Percentiles rank a stretch among this genome's conserved stretches.
Conservation (phyloP, 2,888 invertebrate genomes). For the Chouioia cunea region DNA sequence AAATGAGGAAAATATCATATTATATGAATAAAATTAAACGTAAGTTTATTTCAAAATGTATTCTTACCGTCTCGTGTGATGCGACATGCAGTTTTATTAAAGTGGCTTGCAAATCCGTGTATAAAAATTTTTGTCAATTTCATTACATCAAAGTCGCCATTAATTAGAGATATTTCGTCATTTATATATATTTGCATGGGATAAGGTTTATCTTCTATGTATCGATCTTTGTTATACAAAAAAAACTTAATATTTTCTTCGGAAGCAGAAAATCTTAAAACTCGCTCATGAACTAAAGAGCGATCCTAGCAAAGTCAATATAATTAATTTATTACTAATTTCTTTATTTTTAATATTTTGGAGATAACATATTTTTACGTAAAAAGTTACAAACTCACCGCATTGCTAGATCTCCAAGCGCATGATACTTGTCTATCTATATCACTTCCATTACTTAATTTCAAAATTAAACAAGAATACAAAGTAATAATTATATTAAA, state of each 20-base stretch:
- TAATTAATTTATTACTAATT: not conserved
- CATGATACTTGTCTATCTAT: conserved; percentile 17
- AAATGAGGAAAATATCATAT: no score
- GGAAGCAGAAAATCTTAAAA: no score
- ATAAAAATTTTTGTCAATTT: conserved; percentile 54
- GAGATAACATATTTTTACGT: not conserved
- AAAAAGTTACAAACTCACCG: not conserved
- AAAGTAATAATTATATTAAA: not conserved
- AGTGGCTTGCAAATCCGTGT: conserved; percentile 57
- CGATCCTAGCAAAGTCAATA: not conserved
- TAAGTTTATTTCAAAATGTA: no score
- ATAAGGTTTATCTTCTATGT: not conserved
- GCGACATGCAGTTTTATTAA: conserved; percentile 31
- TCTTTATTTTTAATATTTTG: not conserved
- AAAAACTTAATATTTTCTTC: conserved; percentile 12
- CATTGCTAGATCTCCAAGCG: conserved; percentile 12
- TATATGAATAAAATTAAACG: no score
- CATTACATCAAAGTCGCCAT: conserved; percentile 49
- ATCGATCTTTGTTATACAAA: conserved; percentile 9
- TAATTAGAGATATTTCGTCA: conserved; percentile 30
- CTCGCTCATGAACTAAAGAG: no score
- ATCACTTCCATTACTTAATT: not conserved
- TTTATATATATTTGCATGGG: conserved; percentile 26
- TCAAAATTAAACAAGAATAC: conserved; percentile 11
- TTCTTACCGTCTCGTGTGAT: conserved; percentile 17